A percentile compares a stretch with the other conserved stretches of the same genome.
These are phyloP conservation scores for Nestor notabilis DNA, from an alignment of 2,113 vertebrate genomes.

Conservation along the genomic window DNA sequence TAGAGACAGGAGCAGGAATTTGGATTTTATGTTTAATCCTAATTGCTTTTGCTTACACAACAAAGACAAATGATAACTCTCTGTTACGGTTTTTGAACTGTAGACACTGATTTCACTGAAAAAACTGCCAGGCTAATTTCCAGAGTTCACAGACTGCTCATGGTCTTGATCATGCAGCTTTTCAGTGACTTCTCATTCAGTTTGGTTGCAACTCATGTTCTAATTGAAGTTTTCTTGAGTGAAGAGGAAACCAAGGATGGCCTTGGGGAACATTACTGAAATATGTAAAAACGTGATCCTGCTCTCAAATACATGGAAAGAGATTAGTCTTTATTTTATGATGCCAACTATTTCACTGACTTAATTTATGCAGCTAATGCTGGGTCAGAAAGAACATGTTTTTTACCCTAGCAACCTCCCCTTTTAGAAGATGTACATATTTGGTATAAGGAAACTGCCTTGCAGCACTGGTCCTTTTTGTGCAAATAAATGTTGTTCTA, in stretches of 20 bases:
- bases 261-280: conserved; percentile 58
- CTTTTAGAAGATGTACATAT: neutral
- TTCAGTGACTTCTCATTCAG: conserved; percentile 32
- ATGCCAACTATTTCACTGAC: neutral
- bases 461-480: neutral
- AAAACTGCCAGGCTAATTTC: conserved; percentile 39
- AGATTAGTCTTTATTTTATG: conserved; percentile 27
- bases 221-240: conserved; percentile 45
- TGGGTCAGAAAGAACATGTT: conserved; percentile 28
- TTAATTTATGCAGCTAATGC: conserved; percentile 13
- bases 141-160: neutral
- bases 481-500: neutral
- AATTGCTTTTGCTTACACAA: conserved; percentile 18
- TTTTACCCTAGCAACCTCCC: neutral
- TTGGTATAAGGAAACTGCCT: neutral
- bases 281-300: conserved; percentile 19
- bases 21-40: conserved; percentile 13
- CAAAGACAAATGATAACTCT: conserved; percentile 42
- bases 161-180: neutral
- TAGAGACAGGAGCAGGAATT: neutral
- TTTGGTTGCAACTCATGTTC: neutral
- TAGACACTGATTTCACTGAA: conserved; percentile 49
- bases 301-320: conserved; percentile 8
- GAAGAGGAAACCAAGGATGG: conserved; percentile 30
- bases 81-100: conserved; percentile 41